Base-by-base conservation (phyloP, 2,797 vertebrate genomes). In the Sebastes melanostomus region DNA sequence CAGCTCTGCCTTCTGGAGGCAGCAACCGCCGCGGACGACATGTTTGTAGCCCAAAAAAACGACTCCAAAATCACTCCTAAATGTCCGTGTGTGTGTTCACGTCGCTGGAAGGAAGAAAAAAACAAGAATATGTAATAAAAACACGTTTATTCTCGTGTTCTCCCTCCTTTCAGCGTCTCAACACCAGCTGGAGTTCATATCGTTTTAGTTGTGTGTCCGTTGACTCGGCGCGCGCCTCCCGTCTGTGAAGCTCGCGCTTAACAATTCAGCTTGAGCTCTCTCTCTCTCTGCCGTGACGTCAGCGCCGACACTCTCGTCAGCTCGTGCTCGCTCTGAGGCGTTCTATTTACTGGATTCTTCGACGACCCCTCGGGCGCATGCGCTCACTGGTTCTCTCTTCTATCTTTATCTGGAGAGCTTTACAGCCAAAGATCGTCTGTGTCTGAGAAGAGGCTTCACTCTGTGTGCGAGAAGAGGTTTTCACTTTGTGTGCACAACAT, bases 1-100 rank as follows among this genome's bases (percentile, higher is more conserved):
- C 97, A 98, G 34, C 96, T 98, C 95, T 97, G 97, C 90, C 97
- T 93, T 78, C 97, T 93, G 85, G 97, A 97, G 90, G 97, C 97
- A 84, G 97, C 96, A 24, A 96, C 96, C 90, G 96, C 96, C 92
- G 97, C 96, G 91, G 97, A 97, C 75, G 97, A 96, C 97, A 98
- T 98, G 84, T 42, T 42, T 42, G 5, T 42, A 38, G 38, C 38
- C 38, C 13, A 42, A 42, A 42, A 38, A 42, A 38, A 38, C 36
- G 36, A 38, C 12, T 38, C 36, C 36, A 38, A 38, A 38, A 38
- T 38, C 36, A 38, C 12, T 36, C 38, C 38, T 42, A 84, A 80
- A 88, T 82, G 90, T 90, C 82, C 86, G 89, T 73, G 72, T 72
- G 72, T 29, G 81, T 67, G 59, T 86, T 82, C 6, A 14, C 60